Base-by-base conservation (phyloP, 2,888 invertebrate species). In the Leucoma salicis region DNA sequence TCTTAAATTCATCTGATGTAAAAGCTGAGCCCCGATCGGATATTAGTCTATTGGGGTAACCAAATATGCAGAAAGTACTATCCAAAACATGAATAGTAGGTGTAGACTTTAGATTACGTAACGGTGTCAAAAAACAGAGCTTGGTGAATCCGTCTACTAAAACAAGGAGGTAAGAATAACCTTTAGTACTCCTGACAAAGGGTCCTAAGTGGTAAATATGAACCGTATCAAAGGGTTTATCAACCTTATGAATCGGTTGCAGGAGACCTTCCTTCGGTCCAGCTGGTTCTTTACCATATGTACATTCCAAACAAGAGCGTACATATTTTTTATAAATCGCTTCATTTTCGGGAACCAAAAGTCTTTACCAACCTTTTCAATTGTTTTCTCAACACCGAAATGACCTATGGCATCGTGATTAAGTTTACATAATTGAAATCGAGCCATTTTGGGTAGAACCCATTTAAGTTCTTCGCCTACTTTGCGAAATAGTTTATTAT, bases 381-480 rank as follows among this genome's bases (percentile, higher is more conserved):
- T 16, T 0, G 46, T 46, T 18, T 46, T 42, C 7, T 34, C 24
- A 13, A 40, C 1, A 14, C 13, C 12, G 25, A 36, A 31, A 27
- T 45, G 37, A n/a, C 46, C 46, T 0, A 39, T 31, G 1, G 31
- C 35, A 10, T 42, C 46, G 24, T 46, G 39, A 18, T 39, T 29
- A n/a, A 6, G 2, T 21, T 34, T 38, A 2, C 40, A 11, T 2
- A 40, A 5, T 14, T 40, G 5, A 4, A 4, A 27, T 3, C 27
- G 27, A 13, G 16, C 34, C 16, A 14, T 33, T 8, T 42, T 42
- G 0, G 46, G 42, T 12, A 47, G 39, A 1, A 42, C 36, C 42
- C 39, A 47, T 2, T 33, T 12, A 29, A 35, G 29, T 0, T 35
- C 39, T 0, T 14, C 29, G 7, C 13, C 15, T 1, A 34, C 35